Evolutionary conservation across 2,888 invertebrate species (phyloP), one percentile per base, ranked within the genome.

Genomic region (Mythimna ferrago): DNA sequence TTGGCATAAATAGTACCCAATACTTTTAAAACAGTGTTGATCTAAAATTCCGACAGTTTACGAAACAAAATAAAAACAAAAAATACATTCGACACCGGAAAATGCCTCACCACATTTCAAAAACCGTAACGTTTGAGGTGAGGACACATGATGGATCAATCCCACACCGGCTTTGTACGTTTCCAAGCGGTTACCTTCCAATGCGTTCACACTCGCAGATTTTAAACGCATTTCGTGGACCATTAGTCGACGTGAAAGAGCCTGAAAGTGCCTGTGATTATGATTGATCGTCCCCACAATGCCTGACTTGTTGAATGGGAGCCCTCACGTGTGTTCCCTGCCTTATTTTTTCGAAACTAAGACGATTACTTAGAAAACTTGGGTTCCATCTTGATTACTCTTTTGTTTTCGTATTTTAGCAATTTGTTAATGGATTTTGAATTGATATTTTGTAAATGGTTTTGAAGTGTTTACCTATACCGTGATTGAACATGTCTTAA

Each of bases 151-250:
- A 96, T 94, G 93, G 95, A 96, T 95, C 93, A 92, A 93, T 82
- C 89, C 86, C 85, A 81, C 82, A 85, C 80, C 84, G 91, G 90
- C 94, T 93, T 95, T 95, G 94, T 94, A 93, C 92, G 85, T 93
- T 95, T 96, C 95, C 95, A 89, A 94, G 88, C 92, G 95, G 96
- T 95, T 96, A 93, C 93, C 93, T 96, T 89, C 93, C 86, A 95
- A 96, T 95, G 92, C 92, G 88, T 87, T 89, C 91, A 88, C 91
- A 90, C 90, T 93, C 92, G 92, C 93, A 93, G 94, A 93, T 95
- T 96, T 96, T 95, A 95, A 96, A 95, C 95, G 94, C 93, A 95
- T 96, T 96, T 95, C 90, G 95, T 94, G 96, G 92, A 88, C 95
- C 96, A 96, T 96, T 96, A 95, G 95, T 91, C 92, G 93, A 94